Conservation (phyloP, 2,888 invertebrate genomes). For the Chrysolina americana region DNA sequence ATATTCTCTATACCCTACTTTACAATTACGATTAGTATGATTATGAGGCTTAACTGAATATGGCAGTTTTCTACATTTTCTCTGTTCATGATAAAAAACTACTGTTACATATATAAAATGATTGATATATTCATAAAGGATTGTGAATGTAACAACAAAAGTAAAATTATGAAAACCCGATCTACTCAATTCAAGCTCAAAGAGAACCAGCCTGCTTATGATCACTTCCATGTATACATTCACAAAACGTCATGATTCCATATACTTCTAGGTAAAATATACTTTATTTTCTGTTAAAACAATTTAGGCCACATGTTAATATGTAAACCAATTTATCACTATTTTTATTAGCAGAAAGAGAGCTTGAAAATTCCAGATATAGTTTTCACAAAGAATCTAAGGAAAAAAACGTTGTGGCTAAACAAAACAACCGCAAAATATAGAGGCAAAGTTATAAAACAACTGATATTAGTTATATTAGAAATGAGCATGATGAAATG, state of each 20-base stretch:
- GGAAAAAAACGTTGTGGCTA: slow-evolving; percentile 7
- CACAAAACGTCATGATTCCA: neutral
- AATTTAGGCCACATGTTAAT: slow-evolving; percentile 33
- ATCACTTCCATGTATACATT: neutral
- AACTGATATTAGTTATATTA: neutral
- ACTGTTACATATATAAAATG: slow-evolving; percentile 6
- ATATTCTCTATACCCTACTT: neutral
- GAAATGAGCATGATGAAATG: neutral
- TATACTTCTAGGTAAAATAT: slow-evolving; percentile 27
- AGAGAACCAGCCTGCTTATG: neutral
- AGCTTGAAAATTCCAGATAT: slow-evolving; percentile 19
- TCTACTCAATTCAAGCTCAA: neutral
- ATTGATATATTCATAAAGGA: neutral
- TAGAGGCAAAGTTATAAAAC: no score
- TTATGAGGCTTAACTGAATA: slow-evolving; percentile 4
- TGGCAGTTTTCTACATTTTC: slow-evolving; percentile 27
- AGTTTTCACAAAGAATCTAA: neutral
- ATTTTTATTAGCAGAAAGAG: slow-evolving; percentile 23
- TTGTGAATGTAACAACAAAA: neutral
- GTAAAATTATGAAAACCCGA: neutral
- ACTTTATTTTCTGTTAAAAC: slow-evolving; percentile 21
- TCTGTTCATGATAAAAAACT: slow-evolving; percentile 16
- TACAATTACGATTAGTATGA: slow-evolving; percentile 5
- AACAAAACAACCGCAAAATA: no score
- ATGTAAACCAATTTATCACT: slow-evolving; percentile 19